Conservation (phyloP, 1,140 invertebrate species). For the Leptinotarsa defecta region DNA sequence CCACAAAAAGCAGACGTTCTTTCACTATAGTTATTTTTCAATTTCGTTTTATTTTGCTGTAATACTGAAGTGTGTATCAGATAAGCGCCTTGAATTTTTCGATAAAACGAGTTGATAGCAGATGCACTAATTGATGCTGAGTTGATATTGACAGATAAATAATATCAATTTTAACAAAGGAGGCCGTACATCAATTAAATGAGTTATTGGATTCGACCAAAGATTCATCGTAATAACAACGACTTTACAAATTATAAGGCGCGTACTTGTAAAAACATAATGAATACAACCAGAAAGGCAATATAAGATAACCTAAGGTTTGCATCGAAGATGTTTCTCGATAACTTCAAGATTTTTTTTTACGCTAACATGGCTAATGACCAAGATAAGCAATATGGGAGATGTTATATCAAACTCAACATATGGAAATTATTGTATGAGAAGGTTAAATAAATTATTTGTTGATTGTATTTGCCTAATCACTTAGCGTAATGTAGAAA, state of each 20-base stretch:
- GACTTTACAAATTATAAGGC: conserved; percentile 14
- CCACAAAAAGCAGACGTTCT: too few relatives aligned
- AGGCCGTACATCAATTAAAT: neutral
- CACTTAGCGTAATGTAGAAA: too few relatives aligned
- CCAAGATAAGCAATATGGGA: too few relatives aligned
- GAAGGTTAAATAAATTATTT: too few relatives aligned
- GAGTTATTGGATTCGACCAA: conserved; percentile 7
- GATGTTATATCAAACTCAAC: too few relatives aligned
- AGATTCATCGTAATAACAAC: conserved; percentile 9
- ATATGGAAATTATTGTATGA: too few relatives aligned
- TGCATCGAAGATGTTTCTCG: neutral
- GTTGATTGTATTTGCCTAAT: too few relatives aligned
- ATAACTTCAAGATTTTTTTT: conserved; percentile 2
- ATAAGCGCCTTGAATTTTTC: neutral
- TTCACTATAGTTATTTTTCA: neutral
- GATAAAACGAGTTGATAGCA: neutral
- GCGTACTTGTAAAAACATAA: conserved; percentile 10
- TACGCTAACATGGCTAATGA: too few relatives aligned
- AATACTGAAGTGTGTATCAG: neutral
- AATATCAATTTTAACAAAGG: conserved; percentile 3
- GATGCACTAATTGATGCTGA: conserved; percentile 16
- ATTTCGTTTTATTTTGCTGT: neutral
- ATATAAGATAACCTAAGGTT: neutral
- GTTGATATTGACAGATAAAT: conserved; percentile 16
- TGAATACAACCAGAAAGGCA: conserved; percentile 1